phyloP scores from a whole-genome alignment of 2,888 invertebrate species.

The Pegoplata infirma region DNA sequence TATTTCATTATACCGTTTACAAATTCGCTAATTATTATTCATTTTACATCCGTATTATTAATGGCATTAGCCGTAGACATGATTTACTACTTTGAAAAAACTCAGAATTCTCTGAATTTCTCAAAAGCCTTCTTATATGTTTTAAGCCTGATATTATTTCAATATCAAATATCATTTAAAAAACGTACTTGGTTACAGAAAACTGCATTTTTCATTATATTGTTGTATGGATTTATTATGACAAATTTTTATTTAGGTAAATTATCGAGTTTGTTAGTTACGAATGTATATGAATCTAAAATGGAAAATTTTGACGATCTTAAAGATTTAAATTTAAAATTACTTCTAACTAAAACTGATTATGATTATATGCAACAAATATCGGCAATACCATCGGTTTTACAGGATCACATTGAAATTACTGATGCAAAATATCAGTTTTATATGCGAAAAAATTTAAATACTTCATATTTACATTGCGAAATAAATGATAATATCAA shows the following conservation, averaged over 20 bases:
- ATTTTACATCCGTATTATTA: background rate
- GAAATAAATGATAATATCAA: slow-evolving; percentile 1
- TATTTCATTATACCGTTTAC: background rate
- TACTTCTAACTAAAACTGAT: background rate
- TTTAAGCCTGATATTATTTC: background rate
- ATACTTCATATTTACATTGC: background rate
- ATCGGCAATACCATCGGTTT: background rate
- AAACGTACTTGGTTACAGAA: slow-evolving; percentile 2
- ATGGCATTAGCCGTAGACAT: background rate
- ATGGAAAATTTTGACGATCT: too few species aligned
- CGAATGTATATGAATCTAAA: too few species aligned
- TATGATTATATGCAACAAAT: background rate
- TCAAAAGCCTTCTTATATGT: slow-evolving; percentile 33
- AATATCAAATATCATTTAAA: slow-evolving; percentile 9
- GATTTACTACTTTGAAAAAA: background rate
- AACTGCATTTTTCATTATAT: background rate
- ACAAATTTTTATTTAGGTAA: slow-evolving; percentile 2
- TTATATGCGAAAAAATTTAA: background rate
- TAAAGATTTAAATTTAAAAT: background rate
- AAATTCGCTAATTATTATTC: background rate
- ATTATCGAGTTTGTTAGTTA: too few species aligned
- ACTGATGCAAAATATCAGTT: fast-evolving
- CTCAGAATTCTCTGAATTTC: background rate
- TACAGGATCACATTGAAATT: background rate
- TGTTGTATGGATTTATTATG: slow-evolving; percentile 25